Percentiles rank a stretch among this genome's conserved stretches.
These are phyloP conservation scores for Epistrophe eligans DNA, from an alignment of 2,888 invertebrate genomes.

Conservation along the genomic window DNA sequence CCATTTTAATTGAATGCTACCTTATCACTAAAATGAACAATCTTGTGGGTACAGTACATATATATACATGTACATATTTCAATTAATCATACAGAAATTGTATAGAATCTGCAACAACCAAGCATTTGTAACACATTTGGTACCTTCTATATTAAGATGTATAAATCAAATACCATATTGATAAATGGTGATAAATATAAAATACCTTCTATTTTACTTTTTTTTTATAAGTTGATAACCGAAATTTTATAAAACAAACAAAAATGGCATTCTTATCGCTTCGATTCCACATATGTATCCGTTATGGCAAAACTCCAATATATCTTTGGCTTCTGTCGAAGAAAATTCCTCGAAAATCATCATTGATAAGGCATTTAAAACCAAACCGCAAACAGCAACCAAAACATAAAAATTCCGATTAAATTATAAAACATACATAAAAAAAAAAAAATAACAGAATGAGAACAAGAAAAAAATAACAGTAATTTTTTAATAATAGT, in stretches of 20 bases:
- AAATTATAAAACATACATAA: constrained; percentile 4
- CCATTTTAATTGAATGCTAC: too few relatives aligned
- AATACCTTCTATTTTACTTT: neutral
- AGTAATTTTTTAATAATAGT: constrained; percentile 31
- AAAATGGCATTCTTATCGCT: constrained; percentile 5
- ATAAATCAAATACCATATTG: neutral
- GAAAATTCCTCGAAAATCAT: constrained; percentile 50
- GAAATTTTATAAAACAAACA: neutral
- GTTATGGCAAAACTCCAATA: constrained; percentile 68
- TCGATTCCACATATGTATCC: constrained; percentile 49
- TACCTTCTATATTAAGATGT: neutral
- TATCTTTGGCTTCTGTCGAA: constrained; percentile 31
- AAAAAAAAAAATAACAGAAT: constrained; percentile 11
- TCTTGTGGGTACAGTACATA: too few relatives aligned
- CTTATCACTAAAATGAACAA: too few relatives aligned
- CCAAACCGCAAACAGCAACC: constrained; percentile 26
- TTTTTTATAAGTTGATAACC: constrained; percentile 13
- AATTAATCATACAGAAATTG: neutral
- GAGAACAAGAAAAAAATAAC: constrained; percentile 23
- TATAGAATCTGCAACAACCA: neutral
- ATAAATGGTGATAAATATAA: constrained; percentile 15
- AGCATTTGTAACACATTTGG: neutral
- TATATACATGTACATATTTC: too few relatives aligned
- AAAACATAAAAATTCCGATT: constrained; percentile 31
- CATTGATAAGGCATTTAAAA: constrained; percentile 48